phyloP scores from a whole-genome alignment of 2,797 vertebrate species.

The Meriones psammophilus region DNA sequence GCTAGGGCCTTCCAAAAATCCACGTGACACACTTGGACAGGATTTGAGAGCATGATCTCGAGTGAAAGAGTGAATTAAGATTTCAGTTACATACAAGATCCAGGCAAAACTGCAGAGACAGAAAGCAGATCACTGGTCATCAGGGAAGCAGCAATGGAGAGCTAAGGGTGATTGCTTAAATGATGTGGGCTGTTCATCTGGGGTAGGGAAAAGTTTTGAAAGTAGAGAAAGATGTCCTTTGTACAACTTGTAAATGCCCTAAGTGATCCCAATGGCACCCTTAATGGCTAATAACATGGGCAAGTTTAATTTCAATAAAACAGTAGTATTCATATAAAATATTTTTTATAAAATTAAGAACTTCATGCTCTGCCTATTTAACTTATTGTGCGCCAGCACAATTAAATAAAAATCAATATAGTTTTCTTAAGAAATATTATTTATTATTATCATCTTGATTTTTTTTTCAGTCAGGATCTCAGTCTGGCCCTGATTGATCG shows the following conservation, averaged over 20 bases:
- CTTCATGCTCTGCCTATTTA: too few relatives aligned
- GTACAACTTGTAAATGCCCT: neutral
- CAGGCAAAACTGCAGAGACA: neutral
- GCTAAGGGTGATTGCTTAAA: neutral
- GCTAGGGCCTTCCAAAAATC: neutral
- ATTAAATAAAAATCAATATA: too few relatives aligned
- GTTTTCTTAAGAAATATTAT: too few relatives aligned
- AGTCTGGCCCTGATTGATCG: too few relatives aligned
- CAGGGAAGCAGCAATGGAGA: neutral
- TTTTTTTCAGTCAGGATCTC: too few relatives aligned
- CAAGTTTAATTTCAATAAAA: neutral
- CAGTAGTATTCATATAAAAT: neutral
- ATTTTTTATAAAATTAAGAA: too few relatives aligned
- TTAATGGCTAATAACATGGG: neutral
- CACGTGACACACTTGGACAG: neutral
- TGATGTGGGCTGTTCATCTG: neutral
- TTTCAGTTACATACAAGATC: neutral
- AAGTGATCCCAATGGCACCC: neutral
- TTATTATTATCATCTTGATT: too few relatives aligned
- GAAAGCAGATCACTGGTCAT: neutral
- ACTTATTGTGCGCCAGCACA: too few relatives aligned
- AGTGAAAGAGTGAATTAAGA: neutral
- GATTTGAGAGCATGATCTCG: neutral
- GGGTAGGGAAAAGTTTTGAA: neutral
- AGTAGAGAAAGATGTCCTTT: neutral